Conservation (phyloP, 2,113 vertebrate species). For the Petrocephalus microphthalmus region DNA sequence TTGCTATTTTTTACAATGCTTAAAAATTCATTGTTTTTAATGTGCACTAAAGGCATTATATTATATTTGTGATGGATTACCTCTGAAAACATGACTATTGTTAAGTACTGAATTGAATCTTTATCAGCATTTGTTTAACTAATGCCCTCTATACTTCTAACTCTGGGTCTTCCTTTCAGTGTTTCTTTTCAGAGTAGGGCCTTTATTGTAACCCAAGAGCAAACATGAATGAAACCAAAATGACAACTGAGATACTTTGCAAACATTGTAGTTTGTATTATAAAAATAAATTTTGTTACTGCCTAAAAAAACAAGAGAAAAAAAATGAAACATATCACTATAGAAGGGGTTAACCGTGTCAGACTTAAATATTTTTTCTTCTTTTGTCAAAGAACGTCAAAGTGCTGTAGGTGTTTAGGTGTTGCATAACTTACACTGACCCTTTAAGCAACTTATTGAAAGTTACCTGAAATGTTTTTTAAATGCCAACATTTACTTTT, state of each 20-base stretch:
- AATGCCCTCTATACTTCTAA: slow-evolving; percentile 6
- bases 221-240: slow-evolving; percentile 5
- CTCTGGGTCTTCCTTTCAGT: neutral
- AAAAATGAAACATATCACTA: neutral
- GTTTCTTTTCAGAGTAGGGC: neutral
- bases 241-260: neutral
- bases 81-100: neutral
- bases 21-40: neutral
- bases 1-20: neutral
- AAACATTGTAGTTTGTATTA: slow-evolving; percentile 9
- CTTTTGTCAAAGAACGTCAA: neutral
- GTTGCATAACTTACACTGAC: neutral
- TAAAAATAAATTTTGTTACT: neutral
- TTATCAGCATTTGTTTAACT: slow-evolving; percentile 5
- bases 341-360: neutral
- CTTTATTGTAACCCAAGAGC: slow-evolving; percentile 6
- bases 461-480: neutral
- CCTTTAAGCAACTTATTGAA: neutral
- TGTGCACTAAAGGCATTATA: neutral
- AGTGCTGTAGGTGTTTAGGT: neutral
- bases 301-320: neutral
- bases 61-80: neutral
- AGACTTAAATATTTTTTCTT: neutral
- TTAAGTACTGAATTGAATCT: neutral
- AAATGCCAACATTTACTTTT: slow-evolving; percentile 39